phyloP scores from a whole-genome alignment of 2,888 invertebrate genomes.

The Pterostichus niger region DNA sequence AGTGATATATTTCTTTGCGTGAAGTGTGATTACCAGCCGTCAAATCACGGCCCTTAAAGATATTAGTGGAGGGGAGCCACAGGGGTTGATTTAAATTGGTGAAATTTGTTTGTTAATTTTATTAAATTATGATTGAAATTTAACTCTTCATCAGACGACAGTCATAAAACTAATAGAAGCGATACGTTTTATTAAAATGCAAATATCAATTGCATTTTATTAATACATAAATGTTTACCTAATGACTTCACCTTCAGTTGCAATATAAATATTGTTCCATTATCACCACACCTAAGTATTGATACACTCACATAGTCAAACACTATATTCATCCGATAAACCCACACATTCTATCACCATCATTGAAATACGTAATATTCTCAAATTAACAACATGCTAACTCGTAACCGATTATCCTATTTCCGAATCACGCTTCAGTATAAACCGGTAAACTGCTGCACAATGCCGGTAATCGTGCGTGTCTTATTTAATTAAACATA shows the following conservation, averaged over 20 bases:
- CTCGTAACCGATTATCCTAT: neutral
- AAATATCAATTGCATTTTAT: neutral
- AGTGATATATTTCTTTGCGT: too few species aligned
- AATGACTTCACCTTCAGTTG: neutral
- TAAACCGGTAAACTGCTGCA: conserved; percentile 2
- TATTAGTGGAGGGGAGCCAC: too few species aligned
- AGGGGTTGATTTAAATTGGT: too few species aligned
- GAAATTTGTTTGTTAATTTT: too few species aligned
- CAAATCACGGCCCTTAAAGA: too few species aligned
- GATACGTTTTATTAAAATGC: neutral
- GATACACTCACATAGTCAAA: neutral
- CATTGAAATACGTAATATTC: neutral
- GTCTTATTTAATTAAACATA: conserved; percentile 38
- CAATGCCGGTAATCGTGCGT: conserved; percentile 26
- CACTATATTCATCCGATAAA: neutral
- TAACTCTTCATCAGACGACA: too few species aligned
- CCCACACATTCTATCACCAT: neutral
- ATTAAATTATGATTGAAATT: too few species aligned
- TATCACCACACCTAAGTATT: conserved; percentile 1
- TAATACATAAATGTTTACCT: neutral
- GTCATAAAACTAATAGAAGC: too few species aligned
- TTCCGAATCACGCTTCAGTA: neutral
- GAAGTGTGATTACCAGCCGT: too few species aligned
- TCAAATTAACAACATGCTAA: neutral
- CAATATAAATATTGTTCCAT: neutral